A percentile compares a stretch with the other conserved stretches of the same genome.
Evolutionary conservation across 2,113 vertebrate species (phyloP).

Genomic region (Chloropsis cyanopogon): DNA sequence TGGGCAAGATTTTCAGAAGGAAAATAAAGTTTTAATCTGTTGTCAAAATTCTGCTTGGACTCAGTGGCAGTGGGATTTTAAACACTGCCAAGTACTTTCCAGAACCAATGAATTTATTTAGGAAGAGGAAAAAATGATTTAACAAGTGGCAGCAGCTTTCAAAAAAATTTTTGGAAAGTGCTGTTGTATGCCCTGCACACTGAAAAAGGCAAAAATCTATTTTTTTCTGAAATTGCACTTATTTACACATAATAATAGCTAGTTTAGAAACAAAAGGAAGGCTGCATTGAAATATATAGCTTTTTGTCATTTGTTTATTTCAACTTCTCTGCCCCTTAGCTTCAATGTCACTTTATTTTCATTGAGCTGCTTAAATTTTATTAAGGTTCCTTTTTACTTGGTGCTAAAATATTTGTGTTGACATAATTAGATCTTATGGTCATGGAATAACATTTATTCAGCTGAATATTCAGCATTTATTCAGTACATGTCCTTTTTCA

Average conservation of each 20-base stretch:
- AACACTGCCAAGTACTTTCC: background rate
- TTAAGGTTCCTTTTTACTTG: constrained; percentile 29
- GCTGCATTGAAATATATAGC: background rate
- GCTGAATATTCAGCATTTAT: constrained; percentile 30
- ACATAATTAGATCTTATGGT: constrained; percentile 11
- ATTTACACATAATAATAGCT: background rate
- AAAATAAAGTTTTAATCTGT: background rate
- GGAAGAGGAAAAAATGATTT: background rate
- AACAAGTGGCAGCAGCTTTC: background rate
- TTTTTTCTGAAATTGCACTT: background rate
- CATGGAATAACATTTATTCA: background rate
- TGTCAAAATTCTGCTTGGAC: background rate
- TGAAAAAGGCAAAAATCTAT: background rate
- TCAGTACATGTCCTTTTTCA: background rate
- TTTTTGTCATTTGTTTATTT: background rate
- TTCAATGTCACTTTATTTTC: constrained; percentile 3
- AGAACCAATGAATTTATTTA: background rate
- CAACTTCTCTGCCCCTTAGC: background rate
- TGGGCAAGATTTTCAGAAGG: background rate
- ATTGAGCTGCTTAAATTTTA: background rate
- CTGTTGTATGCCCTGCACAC: background rate
- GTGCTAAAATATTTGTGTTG: constrained; percentile 41
- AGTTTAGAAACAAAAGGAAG: background rate
- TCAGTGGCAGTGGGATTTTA: background rate
- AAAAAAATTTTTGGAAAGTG: background rate